Percentiles rank a stretch among this genome's conserved stretches.
phyloP scores from a whole-genome alignment of 2,888 invertebrate genomes.

The Theretra japonica region DNA sequence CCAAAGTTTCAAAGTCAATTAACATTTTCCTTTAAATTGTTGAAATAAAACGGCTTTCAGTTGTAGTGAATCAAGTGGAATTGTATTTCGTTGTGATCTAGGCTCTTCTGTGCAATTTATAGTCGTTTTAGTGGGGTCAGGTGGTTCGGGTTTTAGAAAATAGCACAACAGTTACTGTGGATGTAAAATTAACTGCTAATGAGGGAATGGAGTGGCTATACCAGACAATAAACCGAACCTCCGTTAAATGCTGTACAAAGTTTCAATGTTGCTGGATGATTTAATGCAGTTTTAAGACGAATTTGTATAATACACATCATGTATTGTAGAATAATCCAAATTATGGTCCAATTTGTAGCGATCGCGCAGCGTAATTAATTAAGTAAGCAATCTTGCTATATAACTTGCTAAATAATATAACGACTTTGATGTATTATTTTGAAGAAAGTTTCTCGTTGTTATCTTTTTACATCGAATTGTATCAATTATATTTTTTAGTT shows the following conservation, averaged over 20 bases:
- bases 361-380: too few species aligned
- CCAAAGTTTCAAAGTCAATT: slow-evolving; percentile 59
- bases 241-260: too few species aligned
- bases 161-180: slow-evolving; percentile 24
- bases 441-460: too few species aligned
- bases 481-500: too few species aligned
- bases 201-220: slow-evolving; percentile 10
- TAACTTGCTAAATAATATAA: too few species aligned
- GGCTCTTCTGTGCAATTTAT: slow-evolving; percentile 20
- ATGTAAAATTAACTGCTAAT: slow-evolving; percentile 26
- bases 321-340: too few species aligned
- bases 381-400: too few species aligned
- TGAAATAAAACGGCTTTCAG: slow-evolving; percentile 51
- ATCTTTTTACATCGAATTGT: too few species aligned
- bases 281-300: too few species aligned
- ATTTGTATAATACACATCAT: too few species aligned
- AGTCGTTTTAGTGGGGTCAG: slow-evolving; percentile 18
- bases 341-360: too few species aligned
- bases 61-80: slow-evolving; percentile 64
- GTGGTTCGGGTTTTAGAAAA: slow-evolving; percentile 32
- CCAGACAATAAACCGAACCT: not conserved
- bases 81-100: slow-evolving; percentile 39
- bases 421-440: too few species aligned
- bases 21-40: slow-evolving; percentile 53
- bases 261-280: not conserved